A percentile compares a stretch with the other conserved stretches of the same genome.
phyloP scores from a whole-genome alignment of 2,113 vertebrate species.

The Scopus umbretta region DNA sequence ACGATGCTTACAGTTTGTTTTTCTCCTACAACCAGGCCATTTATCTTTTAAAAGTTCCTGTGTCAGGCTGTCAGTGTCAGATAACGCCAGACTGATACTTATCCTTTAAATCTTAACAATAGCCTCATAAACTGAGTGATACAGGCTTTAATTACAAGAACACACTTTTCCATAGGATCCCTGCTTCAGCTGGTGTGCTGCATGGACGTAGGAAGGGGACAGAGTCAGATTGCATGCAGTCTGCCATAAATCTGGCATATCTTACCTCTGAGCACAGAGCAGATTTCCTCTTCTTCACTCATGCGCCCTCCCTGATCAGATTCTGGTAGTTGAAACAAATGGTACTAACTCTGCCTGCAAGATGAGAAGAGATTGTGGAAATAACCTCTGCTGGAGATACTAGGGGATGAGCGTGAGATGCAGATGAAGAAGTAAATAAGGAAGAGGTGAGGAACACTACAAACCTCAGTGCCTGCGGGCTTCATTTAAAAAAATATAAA shows the following conservation, averaged over 20 bases:
- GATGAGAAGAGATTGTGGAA: background rate
- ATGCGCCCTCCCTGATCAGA: background rate
- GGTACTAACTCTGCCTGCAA: background rate
- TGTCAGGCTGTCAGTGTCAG: background rate
- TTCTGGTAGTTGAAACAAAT: background rate
- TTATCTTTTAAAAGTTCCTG: background rate
- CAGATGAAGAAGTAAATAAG: background rate
- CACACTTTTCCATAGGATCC: background rate
- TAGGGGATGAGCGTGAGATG: background rate
- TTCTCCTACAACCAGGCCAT: background rate
- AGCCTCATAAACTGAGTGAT: background rate
- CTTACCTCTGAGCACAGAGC: background rate
- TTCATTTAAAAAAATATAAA: background rate
- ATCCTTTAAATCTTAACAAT: background rate
- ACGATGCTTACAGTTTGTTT: background rate
- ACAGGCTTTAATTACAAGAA: background rate
- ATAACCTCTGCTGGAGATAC: background rate
- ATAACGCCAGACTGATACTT: background rate
- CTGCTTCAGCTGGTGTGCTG: fast-evolving
- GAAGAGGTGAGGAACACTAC: background rate
- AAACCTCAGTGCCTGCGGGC: background rate
- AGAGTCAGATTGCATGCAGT: background rate
- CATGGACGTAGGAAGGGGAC: background rate
- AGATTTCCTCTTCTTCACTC: background rate
- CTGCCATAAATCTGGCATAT: background rate